phyloP scores from a whole-genome alignment of 2,113 vertebrate genomes.

The Myiagra hebetior region DNA sequence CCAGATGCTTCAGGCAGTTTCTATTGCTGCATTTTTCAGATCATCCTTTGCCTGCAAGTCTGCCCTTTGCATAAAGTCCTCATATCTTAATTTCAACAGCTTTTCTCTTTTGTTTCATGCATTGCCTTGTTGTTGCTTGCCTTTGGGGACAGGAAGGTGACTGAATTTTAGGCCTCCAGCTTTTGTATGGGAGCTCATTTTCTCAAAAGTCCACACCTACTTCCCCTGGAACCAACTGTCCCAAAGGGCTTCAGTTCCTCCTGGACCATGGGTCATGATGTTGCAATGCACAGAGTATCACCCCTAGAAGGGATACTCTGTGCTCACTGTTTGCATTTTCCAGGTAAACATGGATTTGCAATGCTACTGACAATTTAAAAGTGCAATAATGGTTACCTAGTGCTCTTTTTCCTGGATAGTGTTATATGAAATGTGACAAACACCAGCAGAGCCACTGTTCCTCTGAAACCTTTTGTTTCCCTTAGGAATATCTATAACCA shows the following conservation, averaged over 20 bases:
- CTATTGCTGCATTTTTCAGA: neutral
- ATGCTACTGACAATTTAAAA: neutral
- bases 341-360: neutral
- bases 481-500: neutral
- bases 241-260: neutral
- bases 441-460: neutral
- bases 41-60: neutral
- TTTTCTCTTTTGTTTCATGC: neutral
- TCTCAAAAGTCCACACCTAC: neutral
- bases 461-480: neutral
- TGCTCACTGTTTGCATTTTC: neutral
- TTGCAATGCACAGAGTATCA: neutral
- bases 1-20: neutral
- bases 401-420: neutral
- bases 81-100: neutral
- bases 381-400: neutral
- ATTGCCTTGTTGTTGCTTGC: neutral
- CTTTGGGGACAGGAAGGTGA: neutral
- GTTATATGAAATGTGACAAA: neutral
- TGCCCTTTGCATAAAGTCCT: neutral
- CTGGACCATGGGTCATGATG: neutral
- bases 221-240: neutral
- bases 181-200: neutral
- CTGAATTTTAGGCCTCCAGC: neutral
- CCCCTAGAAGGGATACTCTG: neutral